phyloP scores from a whole-genome alignment of 1,140 invertebrate species.

The Drosophila persimilis region DNA sequence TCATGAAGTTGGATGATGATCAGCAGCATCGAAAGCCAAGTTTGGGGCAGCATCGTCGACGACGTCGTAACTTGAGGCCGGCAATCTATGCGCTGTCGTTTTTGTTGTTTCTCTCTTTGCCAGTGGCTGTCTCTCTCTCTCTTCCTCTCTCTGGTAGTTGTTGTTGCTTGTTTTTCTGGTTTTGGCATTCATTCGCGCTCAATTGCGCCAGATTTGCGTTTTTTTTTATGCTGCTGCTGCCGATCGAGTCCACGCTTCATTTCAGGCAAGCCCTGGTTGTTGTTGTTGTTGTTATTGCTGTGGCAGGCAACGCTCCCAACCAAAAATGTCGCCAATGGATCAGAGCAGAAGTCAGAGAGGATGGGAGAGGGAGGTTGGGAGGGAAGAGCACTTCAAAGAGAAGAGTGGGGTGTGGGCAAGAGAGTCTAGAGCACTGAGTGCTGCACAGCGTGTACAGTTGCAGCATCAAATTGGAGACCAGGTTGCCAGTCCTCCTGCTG shows the following conservation, averaged over 20 bases:
- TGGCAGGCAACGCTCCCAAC: no score
- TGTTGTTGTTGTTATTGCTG: no score
- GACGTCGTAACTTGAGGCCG: conserved; percentile 70
- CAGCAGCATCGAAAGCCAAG: conserved; percentile 26
- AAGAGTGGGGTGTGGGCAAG: no score
- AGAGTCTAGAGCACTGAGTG: no score
- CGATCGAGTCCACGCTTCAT: conserved; percentile 62
- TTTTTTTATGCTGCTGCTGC: conserved; percentile 41
- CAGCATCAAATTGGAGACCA: conserved; percentile 57
- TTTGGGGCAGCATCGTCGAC: conserved; percentile 8
- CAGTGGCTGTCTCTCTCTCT: no score
- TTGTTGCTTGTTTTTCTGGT: conserved; percentile 78
- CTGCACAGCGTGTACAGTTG: conserved; percentile 62
- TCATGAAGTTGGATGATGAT: conserved; percentile 21
- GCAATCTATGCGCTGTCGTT: conserved; percentile 60
- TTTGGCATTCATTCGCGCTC: conserved; percentile 68
- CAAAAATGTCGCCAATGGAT: conserved; percentile 51
- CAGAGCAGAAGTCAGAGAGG: conserved; percentile 12
- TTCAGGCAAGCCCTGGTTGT: conserved; percentile 29
- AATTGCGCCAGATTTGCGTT: conserved; percentile 80
- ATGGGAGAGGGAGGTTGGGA: no score
- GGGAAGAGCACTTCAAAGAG: no score
- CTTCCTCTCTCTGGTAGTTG: conserved; percentile 5
- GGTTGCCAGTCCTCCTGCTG: no score
- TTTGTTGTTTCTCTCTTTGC: conserved; percentile 73